Evolutionary conservation across 2,888 invertebrate species (phyloP).

Genomic region (Crematogaster levior): DNA sequence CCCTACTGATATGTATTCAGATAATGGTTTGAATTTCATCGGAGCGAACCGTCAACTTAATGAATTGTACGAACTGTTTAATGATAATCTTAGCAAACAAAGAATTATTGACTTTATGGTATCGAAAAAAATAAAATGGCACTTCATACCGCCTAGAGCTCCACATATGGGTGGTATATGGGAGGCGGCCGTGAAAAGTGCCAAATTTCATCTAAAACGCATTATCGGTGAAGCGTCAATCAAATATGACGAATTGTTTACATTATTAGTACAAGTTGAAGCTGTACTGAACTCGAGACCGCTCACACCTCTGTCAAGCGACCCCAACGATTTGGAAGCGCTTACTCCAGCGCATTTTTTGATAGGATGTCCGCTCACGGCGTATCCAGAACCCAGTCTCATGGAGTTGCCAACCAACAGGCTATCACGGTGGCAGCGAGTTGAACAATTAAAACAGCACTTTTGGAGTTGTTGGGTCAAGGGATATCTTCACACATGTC

Average conservation of each 20-base stretch:
- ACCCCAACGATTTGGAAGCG: not conserved
- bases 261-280: not conserved
- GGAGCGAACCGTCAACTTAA: not conserved
- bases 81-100: not conserved
- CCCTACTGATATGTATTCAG: not conserved
- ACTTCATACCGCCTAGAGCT: not conserved
- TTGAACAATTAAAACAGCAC: not conserved
- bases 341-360: not conserved
- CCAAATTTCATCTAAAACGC: not conserved
- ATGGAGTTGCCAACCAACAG: not conserved
- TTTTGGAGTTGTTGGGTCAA: not conserved
- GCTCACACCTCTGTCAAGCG: not conserved
- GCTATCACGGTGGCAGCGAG: not conserved
- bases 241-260: not conserved
- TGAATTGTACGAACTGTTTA: not conserved
- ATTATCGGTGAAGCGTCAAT: not conserved
- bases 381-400: not conserved
- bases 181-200: not conserved
- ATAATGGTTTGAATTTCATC: not conserved
- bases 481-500: not conserved
- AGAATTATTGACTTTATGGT: not conserved
- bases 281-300: not conserved
- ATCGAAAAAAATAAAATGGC: not conserved
- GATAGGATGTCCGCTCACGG: not conserved
- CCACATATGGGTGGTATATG: constrained; percentile 3